These are phyloP conservation scores for Leucoraja ocellata DNA, from an alignment of 2,797 vertebrate genomes.

Conservation along the genomic window DNA sequence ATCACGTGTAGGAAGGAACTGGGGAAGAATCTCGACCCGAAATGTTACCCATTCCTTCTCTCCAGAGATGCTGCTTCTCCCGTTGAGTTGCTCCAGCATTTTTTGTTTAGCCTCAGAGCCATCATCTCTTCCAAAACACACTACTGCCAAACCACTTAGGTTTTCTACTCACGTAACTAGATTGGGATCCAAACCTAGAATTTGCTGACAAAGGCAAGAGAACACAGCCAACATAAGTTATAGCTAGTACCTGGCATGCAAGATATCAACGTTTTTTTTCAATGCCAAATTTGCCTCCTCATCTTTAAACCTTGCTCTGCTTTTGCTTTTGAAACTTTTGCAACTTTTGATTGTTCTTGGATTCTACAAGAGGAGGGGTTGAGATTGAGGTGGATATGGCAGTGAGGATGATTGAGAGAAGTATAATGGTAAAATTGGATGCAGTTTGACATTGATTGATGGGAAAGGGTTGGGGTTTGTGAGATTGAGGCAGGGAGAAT, in stretches of 20 bases:
- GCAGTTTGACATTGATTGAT: too few species aligned
- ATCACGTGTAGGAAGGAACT: not conserved
- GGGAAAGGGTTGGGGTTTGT: too few species aligned
- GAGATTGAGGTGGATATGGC: too few species aligned
- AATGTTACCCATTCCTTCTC: too few species aligned
- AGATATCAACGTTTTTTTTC: not conserved
- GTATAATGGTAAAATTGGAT: too few species aligned
- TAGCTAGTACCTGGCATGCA: not conserved
- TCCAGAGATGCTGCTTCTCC: too few species aligned
- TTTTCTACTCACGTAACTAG: not conserved
- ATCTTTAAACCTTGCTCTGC: not conserved
- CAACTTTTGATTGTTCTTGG: not conserved
- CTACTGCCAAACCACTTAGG: not conserved
- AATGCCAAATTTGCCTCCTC: not conserved
- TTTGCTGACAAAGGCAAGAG: not conserved
- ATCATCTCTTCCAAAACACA: not conserved
- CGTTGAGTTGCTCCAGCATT: too few species aligned
- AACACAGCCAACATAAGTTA: not conserved
- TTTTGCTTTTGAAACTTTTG: not conserved
- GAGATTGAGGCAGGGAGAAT: too few species aligned
- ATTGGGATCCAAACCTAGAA: not conserved
- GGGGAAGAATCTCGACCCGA: too few species aligned
- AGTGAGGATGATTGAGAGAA: too few species aligned
- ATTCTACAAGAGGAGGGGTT: not conserved
- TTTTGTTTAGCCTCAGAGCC: not conserved